Percentiles rank a stretch among this genome's conserved stretches.
phyloP scores from a whole-genome alignment of 2,797 vertebrate genomes.

The Kryptopterus vitreolus region DNA sequence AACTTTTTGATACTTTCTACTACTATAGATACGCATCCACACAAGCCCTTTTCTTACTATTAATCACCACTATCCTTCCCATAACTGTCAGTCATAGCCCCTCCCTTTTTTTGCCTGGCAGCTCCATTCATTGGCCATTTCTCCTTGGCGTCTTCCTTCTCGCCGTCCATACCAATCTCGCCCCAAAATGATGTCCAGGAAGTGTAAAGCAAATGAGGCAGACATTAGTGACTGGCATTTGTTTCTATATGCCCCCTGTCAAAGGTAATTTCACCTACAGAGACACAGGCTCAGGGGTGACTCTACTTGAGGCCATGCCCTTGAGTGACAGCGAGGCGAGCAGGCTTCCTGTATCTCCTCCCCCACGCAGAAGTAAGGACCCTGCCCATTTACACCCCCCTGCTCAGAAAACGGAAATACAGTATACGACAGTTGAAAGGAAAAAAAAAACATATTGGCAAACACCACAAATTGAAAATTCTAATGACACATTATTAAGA shows the following conservation, averaged over 20 bases:
- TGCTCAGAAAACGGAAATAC: constrained; percentile 59
- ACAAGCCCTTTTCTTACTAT: not conserved
- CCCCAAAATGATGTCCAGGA: constrained; percentile 39
- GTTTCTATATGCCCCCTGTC: constrained; percentile 59
- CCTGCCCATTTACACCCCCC: constrained; percentile 41
- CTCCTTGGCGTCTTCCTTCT: not conserved
- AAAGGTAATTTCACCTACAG: constrained; percentile 70
- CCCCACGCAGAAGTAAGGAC: constrained; percentile 64
- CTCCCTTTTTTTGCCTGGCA: not conserved
- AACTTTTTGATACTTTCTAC: too few species aligned
- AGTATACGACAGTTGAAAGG: constrained; percentile 23
- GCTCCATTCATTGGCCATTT: not conserved
- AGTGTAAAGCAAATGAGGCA: constrained; percentile 26
- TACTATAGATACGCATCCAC: too few species aligned
- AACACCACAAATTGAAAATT: constrained; percentile 19
- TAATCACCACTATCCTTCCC: not conserved
- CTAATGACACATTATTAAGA: constrained; percentile 5
- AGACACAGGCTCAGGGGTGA: constrained; percentile 63
- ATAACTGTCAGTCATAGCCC: not conserved
- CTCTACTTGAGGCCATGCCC: constrained; percentile 63
- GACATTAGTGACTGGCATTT: constrained; percentile 54
- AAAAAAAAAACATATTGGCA: constrained; percentile 1
- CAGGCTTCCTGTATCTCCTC: constrained; percentile 59
- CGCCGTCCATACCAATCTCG: not conserved
- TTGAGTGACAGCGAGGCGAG: constrained; percentile 63